phyloP scores from a whole-genome alignment of 2,888 invertebrate species.

The Hydrotaea cyrtoneurina region DNA sequence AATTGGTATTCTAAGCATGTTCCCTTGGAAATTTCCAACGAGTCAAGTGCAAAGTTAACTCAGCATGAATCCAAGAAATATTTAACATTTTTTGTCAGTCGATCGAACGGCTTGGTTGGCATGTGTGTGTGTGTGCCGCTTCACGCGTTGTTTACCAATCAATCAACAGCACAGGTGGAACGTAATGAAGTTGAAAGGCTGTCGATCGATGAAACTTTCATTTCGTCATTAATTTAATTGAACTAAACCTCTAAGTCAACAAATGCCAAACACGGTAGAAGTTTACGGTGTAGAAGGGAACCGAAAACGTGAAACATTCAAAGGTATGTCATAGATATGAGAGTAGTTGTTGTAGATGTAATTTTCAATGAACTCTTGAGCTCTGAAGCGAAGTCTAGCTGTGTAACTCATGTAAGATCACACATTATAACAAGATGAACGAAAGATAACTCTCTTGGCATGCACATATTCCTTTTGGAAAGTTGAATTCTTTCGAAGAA shows the following conservation, averaged over 20 bases:
- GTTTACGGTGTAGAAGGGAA: too few relatives aligned
- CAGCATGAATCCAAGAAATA: slow-evolving; percentile 20
- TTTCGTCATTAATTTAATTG: slow-evolving; percentile 57
- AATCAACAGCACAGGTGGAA: neutral
- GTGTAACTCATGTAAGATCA: neutral
- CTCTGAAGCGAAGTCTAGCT: neutral
- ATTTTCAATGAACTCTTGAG: slow-evolving; percentile 17
- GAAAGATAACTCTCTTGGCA: too few relatives aligned
- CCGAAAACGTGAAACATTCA: neutral
- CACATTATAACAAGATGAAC: neutral
- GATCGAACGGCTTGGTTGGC: neutral
- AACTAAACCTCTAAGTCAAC: slow-evolving; percentile 21
- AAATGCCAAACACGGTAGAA: neutral
- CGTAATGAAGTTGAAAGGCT: slow-evolving; percentile 29
- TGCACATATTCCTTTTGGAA: too few relatives aligned
- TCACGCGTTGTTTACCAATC: slow-evolving; percentile 33
- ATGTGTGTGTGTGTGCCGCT: slow-evolving; percentile 41
- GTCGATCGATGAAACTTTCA: slow-evolving; percentile 57
- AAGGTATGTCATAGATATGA: neutral
- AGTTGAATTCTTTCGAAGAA: too few relatives aligned
- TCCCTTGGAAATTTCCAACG: slow-evolving; percentile 27
- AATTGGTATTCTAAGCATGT: slow-evolving; percentile 44
- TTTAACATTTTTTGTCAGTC: slow-evolving; percentile 22
- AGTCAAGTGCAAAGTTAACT: slow-evolving; percentile 64
- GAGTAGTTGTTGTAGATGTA: neutral